Conservation (phyloP, 2,113 vertebrate genomes). For the Noctilio leporinus region DNA sequence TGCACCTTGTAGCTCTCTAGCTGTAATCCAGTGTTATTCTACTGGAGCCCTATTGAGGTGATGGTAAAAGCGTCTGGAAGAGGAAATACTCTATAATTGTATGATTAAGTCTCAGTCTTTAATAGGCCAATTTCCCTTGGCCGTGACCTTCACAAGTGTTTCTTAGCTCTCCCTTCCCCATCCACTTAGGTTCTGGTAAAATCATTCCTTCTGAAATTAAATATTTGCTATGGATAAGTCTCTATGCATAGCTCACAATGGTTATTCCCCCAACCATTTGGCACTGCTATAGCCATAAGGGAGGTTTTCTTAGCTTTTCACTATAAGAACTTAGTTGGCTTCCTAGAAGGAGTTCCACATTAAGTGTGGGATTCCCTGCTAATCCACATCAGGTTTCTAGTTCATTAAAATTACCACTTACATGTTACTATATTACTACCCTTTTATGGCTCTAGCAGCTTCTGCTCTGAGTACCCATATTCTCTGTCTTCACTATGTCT, state of each 20-base stretch:
- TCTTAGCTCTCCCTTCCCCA: background rate
- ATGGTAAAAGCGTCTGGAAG: background rate
- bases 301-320: background rate
- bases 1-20: background rate
- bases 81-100: background rate
- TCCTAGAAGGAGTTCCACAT: background rate
- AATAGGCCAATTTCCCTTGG: background rate
- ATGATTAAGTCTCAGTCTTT: background rate
- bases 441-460: background rate
- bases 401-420: background rate
- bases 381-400: background rate
- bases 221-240: background rate
- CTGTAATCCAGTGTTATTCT: background rate
- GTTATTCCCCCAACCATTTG: background rate
- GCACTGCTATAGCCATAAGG: background rate
- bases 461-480: background rate
- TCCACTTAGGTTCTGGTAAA: background rate
- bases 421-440: background rate
- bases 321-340: background rate
- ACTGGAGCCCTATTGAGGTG: background rate
- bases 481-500: background rate
- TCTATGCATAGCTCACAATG: background rate
- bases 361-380: background rate
- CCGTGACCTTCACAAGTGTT: background rate
- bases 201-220: background rate